A percentile compares a stretch with the other conserved stretches of the same genome.
These are phyloP conservation scores for Sciurus vulgaris DNA, from an alignment of 2,797 vertebrate species.

Conservation along the genomic window DNA sequence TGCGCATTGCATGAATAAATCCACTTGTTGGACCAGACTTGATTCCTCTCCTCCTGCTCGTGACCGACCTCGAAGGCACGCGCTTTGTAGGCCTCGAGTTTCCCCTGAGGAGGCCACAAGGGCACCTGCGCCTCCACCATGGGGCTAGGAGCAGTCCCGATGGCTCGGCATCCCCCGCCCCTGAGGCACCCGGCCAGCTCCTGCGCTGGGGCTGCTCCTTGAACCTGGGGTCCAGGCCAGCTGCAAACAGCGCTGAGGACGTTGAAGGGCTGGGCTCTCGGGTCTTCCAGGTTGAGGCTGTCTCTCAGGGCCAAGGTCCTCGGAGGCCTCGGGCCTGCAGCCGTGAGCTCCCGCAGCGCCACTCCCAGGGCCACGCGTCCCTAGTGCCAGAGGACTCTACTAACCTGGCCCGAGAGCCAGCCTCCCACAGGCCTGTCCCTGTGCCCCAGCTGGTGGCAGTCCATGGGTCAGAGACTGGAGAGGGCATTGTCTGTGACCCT, in stretches of 20 bases:
- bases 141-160: slow-evolving; percentile 77
- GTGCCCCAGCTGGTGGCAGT: too few species aligned
- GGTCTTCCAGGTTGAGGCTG: slow-evolving; percentile 99
- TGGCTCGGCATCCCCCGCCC: too few species aligned
- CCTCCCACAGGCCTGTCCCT: too few species aligned
- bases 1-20: too few species aligned
- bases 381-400: too few species aligned
- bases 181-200: slow-evolving; percentile 96
- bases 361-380: slow-evolving; percentile 94
- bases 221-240: slow-evolving; percentile 99
- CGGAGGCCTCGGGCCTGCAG: slow-evolving; percentile 97
- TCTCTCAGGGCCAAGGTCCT: slow-evolving; percentile 99
- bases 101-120: slow-evolving; percentile 72
- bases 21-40: too few species aligned
- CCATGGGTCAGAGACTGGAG: too few species aligned
- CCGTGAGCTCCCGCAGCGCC: slow-evolving; percentile 98
- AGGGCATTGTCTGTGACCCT: too few species aligned
- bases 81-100: slow-evolving; percentile 84
- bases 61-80: slow-evolving; percentile 15
- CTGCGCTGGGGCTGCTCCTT: slow-evolving; percentile 98
- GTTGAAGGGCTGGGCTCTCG: slow-evolving; percentile 99
- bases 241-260: slow-evolving; percentile 98
- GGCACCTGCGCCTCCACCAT: slow-evolving; percentile 65
- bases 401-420: too few species aligned
- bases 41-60: too few species aligned